A percentile compares a stretch with the other conserved stretches of the same genome.
Conservation (phyloP, 2,113 vertebrate species). For the Microtus montanus region DNA sequence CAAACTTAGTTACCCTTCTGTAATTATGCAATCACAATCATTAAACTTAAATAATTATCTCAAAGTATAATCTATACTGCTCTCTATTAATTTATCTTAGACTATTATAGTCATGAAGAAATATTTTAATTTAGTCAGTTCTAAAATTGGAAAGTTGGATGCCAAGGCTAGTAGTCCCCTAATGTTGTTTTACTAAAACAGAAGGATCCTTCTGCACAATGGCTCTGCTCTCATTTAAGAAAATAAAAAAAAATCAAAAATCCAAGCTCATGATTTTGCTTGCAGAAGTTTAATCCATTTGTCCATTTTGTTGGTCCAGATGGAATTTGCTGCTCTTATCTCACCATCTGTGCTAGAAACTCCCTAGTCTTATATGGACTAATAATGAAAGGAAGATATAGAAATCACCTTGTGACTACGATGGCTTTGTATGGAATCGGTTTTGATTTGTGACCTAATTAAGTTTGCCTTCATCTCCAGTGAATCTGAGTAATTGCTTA, state of each 20-base stretch:
- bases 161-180: fast-evolving
- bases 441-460: conserved; percentile 66
- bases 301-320: conserved; percentile 61
- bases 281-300: conserved; percentile 50
- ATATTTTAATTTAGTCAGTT: background rate
- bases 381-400: conserved; percentile 69
- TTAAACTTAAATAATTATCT: background rate
- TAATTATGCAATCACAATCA: background rate
- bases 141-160: background rate
- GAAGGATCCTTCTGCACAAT: background rate
- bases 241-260: background rate
- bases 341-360: conserved; percentile 55
- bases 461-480: background rate
- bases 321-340: conserved; percentile 43
- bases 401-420: conserved; percentile 55
- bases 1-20: background rate
- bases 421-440: conserved; percentile 20
- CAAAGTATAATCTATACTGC: background rate
- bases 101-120: background rate
- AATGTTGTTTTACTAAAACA: background rate
- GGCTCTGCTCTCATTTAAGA: background rate
- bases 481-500: conserved; percentile 39
- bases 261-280: conserved; percentile 22
- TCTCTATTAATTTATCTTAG: background rate
- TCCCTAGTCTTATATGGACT: conserved; percentile 49